phyloP scores from a whole-genome alignment of 2,797 vertebrate genomes.

The Tarsius wallacei region DNA sequence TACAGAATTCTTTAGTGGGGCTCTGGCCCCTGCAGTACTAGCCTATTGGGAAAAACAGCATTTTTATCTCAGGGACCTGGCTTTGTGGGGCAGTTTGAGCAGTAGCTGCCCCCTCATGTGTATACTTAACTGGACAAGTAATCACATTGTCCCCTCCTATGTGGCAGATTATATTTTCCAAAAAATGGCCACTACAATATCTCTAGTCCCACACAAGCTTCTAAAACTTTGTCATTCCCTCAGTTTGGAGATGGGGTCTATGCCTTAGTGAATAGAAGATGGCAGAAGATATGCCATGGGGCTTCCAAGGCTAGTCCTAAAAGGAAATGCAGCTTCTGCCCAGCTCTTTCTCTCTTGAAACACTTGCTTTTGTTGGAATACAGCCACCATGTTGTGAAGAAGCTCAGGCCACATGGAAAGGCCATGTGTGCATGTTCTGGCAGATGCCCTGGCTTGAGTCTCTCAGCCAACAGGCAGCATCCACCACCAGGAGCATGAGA shows the following conservation, averaged over 20 bases:
- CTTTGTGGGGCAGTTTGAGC: not conserved
- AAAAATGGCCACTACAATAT: not conserved
- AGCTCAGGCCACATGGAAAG: not conserved
- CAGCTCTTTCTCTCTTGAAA: not conserved
- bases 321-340: not conserved
- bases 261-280: not conserved
- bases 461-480: not conserved
- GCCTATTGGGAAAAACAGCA: not conserved
- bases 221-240: not conserved
- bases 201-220: not conserved
- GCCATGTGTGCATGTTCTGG: not conserved
- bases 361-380: not conserved
- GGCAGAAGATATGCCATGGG: not conserved
- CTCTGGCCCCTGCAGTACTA: too few species aligned
- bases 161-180: not conserved
- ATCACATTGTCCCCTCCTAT: not conserved
- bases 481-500: fast-evolving
- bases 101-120: not conserved
- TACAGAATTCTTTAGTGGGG: not conserved
- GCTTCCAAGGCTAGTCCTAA: not conserved
- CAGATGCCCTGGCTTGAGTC: too few species aligned
- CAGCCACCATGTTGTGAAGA: not conserved
- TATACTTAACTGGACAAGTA: too few species aligned
- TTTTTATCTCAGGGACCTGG: not conserved
- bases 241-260: not conserved